Percentiles rank a stretch among this genome's conserved stretches.
Evolutionary conservation across 2,113 vertebrate species (phyloP).

Genomic region (Megalops atlanticus): DNA sequence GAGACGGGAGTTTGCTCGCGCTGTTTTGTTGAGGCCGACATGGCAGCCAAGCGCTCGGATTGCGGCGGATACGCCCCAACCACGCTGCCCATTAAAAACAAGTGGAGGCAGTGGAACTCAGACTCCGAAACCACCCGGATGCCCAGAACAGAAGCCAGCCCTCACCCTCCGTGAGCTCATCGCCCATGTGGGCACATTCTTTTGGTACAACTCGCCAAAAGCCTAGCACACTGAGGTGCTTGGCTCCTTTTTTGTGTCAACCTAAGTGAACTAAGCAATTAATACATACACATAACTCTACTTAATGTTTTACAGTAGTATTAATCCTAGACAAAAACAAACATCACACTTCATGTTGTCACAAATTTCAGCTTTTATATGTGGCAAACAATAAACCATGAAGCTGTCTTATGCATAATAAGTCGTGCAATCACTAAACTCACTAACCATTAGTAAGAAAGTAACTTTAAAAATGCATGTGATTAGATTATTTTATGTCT

Average conservation of each 20-base stretch:
- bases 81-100: slow-evolving; percentile 74
- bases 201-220: slow-evolving; percentile 39
- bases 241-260: slow-evolving; percentile 49
- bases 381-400: too few species aligned
- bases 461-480: too few species aligned
- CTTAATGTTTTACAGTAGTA: too few species aligned
- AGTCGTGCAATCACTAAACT: too few species aligned
- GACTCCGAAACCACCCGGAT: slow-evolving; percentile 63
- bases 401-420: too few species aligned
- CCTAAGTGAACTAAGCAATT: too few species aligned
- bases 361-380: too few species aligned
- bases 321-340: too few species aligned
- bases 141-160: slow-evolving; percentile 48
- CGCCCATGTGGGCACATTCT: slow-evolving; percentile 45
- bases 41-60: slow-evolving; percentile 63
- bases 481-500: too few species aligned
- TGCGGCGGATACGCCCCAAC: slow-evolving; percentile 73
- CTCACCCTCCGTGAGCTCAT: slow-evolving; percentile 47
- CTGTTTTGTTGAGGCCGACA: slow-evolving; percentile 58
- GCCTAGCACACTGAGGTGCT: slow-evolving; percentile 31
- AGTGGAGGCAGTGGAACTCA: slow-evolving; percentile 64
- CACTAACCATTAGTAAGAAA: too few species aligned
- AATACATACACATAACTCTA: too few species aligned
- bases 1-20: slow-evolving; percentile 59
- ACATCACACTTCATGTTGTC: too few species aligned